A percentile compares a stretch with the other conserved stretches of the same genome.
phyloP scores from a whole-genome alignment of 2,888 invertebrate species.

The Hemaris fuciformis region DNA sequence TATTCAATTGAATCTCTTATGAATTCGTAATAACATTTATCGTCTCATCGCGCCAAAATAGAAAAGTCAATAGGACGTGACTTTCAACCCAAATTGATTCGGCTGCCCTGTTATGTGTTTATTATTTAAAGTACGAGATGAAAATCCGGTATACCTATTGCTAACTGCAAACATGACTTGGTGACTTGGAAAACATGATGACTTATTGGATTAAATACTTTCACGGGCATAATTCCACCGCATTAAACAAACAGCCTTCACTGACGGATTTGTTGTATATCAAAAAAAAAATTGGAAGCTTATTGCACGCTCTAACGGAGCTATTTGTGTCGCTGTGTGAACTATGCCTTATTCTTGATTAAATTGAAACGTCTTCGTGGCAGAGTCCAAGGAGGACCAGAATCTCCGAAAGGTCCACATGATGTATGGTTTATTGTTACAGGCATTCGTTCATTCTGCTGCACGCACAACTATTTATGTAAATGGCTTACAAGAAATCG shows the following conservation, averaged over 20 bases:
- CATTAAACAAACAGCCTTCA: too few species aligned
- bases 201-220: not conserved
- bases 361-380: not conserved
- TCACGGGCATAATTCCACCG: not conserved
- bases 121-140: not conserved
- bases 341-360: not conserved
- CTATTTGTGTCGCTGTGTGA: not conserved
- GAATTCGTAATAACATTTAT: not conserved
- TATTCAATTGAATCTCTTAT: not conserved
- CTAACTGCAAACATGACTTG: not conserved
- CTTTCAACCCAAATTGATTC: conserved; percentile 1
- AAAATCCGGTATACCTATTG: not conserved
- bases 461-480: not conserved
- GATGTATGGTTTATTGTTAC: conserved; percentile 32
- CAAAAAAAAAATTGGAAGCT: not conserved
- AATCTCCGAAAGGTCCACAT: conserved; percentile 19
- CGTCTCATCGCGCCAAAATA: not conserved
- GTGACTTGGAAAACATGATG: not conserved
- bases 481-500: not conserved
- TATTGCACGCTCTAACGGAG: not conserved
- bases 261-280: too few species aligned
- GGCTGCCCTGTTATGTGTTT: not conserved
- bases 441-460: conserved; percentile 3
- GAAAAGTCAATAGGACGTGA: not conserved
- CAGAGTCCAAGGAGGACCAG: conserved; percentile 28